Base-by-base conservation (phyloP, 2,113 vertebrate genomes). In the Chloebia gouldiae region DNA sequence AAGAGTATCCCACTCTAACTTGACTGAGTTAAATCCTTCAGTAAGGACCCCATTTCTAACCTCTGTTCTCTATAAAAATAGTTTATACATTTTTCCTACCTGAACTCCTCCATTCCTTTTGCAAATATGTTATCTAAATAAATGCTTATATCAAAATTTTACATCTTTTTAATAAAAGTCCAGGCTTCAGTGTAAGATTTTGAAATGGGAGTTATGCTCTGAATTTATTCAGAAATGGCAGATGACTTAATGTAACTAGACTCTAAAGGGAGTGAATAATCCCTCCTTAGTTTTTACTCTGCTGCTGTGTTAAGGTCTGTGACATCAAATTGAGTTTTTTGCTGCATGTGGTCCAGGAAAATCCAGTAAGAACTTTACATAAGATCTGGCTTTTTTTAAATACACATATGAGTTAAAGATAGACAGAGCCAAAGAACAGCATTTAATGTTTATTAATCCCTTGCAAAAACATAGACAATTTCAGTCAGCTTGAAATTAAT, bases 371-470 rank as follows among this genome's bases (percentile, higher is more conserved):
- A 86, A 88, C 22, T 64, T 51, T 59, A 27, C 2, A 1, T 24
- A 42, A 3, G 7, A 49, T 23, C 15, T 60, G 30, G 10, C 7
- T 92, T 93, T 91, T 37, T 91, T 94, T 94, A n/a, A n/a, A 60
- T 37, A 44, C 35, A 63, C 35, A 47, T 22, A 37, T 4, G 8
- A 60, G 27, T 71, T 56, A 83, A 71, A 96, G 39, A 87, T 3
- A 93, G 81, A 65, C 37, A 71, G 70, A 94, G 40, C 12, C 72
- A 64, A 94, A 86, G 53, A 89, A 25, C 9, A 83, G 33, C 9
- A 54, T 68, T 71, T 68, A 75, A 81, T 40, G 31, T 95, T 95
- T 96, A 96, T 95, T 95, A 88, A 88, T 68, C 56, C 40, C 81
- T 81, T 93, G 37, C 60, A 92, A 95, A 96, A 91, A 66, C 72